Base-by-base conservation (phyloP, 2,797 vertebrate genomes). In the Sebastes diploproa region DNA sequence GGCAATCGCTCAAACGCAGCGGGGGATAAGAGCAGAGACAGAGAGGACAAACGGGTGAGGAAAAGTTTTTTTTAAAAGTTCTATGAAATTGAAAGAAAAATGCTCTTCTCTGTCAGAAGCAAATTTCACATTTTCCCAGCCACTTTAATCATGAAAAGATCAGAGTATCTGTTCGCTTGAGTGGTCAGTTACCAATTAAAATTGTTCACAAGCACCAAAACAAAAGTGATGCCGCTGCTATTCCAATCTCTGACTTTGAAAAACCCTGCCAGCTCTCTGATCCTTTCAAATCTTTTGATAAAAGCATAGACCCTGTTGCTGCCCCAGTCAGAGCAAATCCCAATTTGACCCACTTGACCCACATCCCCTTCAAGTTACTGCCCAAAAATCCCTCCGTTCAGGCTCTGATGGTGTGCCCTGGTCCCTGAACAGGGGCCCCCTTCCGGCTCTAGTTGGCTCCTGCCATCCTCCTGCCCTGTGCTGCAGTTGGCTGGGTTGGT, bases 31-130 rank as follows among this genome's bases (percentile, higher is more conserved):
- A 81, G 18, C 63, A 96, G 52, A 75, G 90, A 91, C 25, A 82
- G 42, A 22, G 90, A 97, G 81, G 96, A 96, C 30, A 96, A 95
- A 93, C 96, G 89, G 95, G 98, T 98, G 90, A 95, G 85, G 8
- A 50, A 36, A 79, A 42, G 7, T 14, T 7, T 23, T 63, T 46
- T 46, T 46, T 18, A n/a, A 50, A 74, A 16, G 9, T 56, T 74
- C 16, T 4, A 30, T 14, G 46, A 32, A 2, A 59, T 23, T 36
- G 0, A 72, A 70, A 56, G 11, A 7, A 18, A 5, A 59, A 16
- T 62, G 10, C 8, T 25, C 2, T 36, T 46, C 25, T 58, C 13
- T 20, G 56, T 54, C n/a, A 62, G 6, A 42, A 42, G 32, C 12
- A 6, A 23, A 38, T 42, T 42, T 42, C 38, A n/a, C 4, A 1